Evolutionary conservation across 2,888 invertebrate genomes (phyloP).

Genomic region (Vesta saturnalis): DNA sequence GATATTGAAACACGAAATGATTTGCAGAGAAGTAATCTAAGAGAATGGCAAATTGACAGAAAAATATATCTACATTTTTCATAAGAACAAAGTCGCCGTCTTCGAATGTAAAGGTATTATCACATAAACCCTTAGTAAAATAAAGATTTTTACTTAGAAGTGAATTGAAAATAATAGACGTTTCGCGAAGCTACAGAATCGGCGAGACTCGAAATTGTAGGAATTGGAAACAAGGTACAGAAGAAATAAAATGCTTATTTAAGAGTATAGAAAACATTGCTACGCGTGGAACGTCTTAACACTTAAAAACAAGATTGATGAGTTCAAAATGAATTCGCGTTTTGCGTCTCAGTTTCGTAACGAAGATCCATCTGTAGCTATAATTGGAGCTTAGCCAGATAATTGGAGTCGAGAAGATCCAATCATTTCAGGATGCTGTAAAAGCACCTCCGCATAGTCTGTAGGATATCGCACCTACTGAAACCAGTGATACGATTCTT

Average conservation of each 20-base stretch:
- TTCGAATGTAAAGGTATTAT: neutral
- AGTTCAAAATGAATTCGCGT: slow-evolving; percentile 40
- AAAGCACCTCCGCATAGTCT: slow-evolving; percentile 46
- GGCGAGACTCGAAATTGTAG: neutral
- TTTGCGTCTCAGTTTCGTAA: slow-evolving; percentile 37
- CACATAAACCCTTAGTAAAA: neutral
- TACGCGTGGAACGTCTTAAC: slow-evolving; percentile 30
- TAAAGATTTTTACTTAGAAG: neutral
- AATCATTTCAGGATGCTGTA: slow-evolving; percentile 60
- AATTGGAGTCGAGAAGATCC: slow-evolving; percentile 67
- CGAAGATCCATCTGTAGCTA: slow-evolving; percentile 68
- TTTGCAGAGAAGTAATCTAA: slow-evolving; percentile 16
- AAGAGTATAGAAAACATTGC: slow-evolving; percentile 27
- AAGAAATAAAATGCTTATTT: slow-evolving; percentile 28
- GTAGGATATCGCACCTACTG: slow-evolving; percentile 33
- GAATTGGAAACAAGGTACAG: neutral
- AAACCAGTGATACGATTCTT: slow-evolving; percentile 33
- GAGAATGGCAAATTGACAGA: slow-evolving; percentile 10
- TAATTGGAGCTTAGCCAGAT: slow-evolving; percentile 76
- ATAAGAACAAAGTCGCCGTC: neutral
- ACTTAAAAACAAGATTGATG: slow-evolving; percentile 44
- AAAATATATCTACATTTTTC: neutral
- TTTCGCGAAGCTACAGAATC: too few species aligned
- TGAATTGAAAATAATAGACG: neutral
- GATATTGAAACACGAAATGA: slow-evolving; percentile 21